Evolutionary conservation across 2,113 vertebrate species (phyloP).

Genomic region (Uria aalge): DNA sequence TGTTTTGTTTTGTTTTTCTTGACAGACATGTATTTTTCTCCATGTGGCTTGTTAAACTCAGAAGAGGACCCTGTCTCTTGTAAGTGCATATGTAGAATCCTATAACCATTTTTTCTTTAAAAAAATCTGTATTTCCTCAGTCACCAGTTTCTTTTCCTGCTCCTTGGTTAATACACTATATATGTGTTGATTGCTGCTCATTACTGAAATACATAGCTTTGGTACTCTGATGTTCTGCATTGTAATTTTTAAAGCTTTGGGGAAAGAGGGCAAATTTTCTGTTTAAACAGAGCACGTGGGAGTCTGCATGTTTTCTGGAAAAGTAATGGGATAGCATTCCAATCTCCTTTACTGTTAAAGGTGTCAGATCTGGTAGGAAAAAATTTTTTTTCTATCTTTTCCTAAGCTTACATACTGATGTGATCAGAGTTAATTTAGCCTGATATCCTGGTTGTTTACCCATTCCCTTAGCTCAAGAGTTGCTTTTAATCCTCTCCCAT

Average conservation of each 20-base stretch:
- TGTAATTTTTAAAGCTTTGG: not conserved
- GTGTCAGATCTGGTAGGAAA: not conserved
- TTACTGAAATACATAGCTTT: not conserved
- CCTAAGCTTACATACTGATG: not conserved
- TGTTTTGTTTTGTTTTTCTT: not conserved
- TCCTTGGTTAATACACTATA: not conserved
- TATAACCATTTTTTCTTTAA: not conserved
- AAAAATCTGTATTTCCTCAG: not conserved
- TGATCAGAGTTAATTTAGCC: not conserved
- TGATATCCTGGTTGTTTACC: not conserved
- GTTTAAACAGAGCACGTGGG: not conserved
- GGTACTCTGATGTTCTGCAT: not conserved
- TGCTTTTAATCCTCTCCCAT: not conserved
- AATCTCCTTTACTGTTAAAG: not conserved
- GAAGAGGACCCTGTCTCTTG: not conserved
- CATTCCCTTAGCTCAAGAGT: not conserved
- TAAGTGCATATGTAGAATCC: not conserved
- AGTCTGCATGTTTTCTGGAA: not conserved
- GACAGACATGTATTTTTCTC: not conserved
- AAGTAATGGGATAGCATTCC: not conserved
- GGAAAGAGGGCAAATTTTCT: not conserved
- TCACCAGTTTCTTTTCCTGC: not conserved
- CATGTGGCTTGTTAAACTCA: not conserved
- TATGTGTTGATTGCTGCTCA: not conserved
- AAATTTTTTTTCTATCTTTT: not conserved